Evolutionary conservation across 2,113 vertebrate species (phyloP), one percentile per base, ranked within the genome.

Genomic region (Periophthalmodon schlosseri): DNA sequence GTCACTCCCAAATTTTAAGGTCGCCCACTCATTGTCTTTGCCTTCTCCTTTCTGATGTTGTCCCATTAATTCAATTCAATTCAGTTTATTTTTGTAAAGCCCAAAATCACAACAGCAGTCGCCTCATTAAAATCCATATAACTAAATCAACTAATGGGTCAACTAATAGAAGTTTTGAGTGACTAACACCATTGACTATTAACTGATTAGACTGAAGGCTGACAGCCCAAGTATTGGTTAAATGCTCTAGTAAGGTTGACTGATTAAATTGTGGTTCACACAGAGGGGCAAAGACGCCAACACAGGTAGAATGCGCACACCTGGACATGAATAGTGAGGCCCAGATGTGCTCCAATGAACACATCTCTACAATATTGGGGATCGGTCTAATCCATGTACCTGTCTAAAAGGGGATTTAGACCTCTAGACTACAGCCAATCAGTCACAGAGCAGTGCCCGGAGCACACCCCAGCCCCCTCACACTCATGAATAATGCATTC

Each of bases 401-500:
- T 84, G 83, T 84, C 86, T 75, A 28, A 74, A 70, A 60, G 70
- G 58, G 82, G 87, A 86, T 88, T 89, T 82, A 74, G 44, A 74
- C 67, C 66, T 36, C 63, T 56, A 75, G 49, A 78, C 77, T 72
- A 69, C 78, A 83, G 49, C 72, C 75, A 73, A 65, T 85, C 47
- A 44, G 82, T 86, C 78, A 84, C 65, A 76, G 79, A 81, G 76
- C 65, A 11, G 76, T 84, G 72, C 77, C 81, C 75, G 46, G 50
- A 68, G 36, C 70, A 67, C 76, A 69, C 57, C 56, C 36, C 70
- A 70, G 70, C 76, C 83, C 5, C 11, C 57, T 74, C 54, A 47
- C 75, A 36, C 80, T 78, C 74, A 85, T 88, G 44, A 77, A 88
- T 79, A 89, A 86, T 87, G 63, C 81, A 87, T 82, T 68, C 24